Percentiles rank a stretch among this genome's conserved stretches.
These are phyloP conservation scores for Mycetomoellerius zeteki DNA, from an alignment of 1,140 invertebrate species.

Conservation along the genomic window DNA sequence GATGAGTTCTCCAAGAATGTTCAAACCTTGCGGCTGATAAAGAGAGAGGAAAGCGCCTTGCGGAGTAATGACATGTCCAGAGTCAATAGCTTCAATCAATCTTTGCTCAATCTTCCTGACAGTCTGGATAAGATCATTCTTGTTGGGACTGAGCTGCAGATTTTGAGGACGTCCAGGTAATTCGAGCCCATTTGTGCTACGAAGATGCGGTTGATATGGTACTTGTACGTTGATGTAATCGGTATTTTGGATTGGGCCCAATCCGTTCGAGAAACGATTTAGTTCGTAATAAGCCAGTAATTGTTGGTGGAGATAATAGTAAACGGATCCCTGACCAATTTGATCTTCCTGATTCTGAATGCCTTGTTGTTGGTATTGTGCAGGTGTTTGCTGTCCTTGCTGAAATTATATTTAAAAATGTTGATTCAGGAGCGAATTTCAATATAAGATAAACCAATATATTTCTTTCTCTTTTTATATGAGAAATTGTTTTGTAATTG, in stretches of 20 bases:
- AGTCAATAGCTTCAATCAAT: conserved; percentile 89
- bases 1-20: conserved; percentile 87
- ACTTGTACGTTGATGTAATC: conserved; percentile 87
- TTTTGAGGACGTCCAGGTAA: conserved; percentile 88
- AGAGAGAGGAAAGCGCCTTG: conserved; percentile 83
- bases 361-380: conserved; percentile 73
- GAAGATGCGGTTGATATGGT: conserved; percentile 89
- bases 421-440: neutral
- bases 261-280: conserved; percentile 86
- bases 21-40: conserved; percentile 84
- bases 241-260: conserved; percentile 83
- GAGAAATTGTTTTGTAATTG: neutral
- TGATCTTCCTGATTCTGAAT: conserved; percentile 79
- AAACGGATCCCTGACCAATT: conserved; percentile 83
- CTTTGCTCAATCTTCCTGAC: conserved; percentile 88
- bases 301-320: conserved; percentile 87
- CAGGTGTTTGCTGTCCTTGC: conserved; percentile 56
- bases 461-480: neutral
- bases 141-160: conserved; percentile 85
- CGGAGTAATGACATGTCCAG: conserved; percentile 88
- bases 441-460: neutral
- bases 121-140: conserved; percentile 80
- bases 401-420: neutral
- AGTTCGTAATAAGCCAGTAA: conserved; percentile 86
- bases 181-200: conserved; percentile 89